Percentiles rank a stretch among this genome's conserved stretches.
Evolutionary conservation across 2,113 vertebrate genomes (phyloP).

Genomic region (Notechis scutatus): DNA sequence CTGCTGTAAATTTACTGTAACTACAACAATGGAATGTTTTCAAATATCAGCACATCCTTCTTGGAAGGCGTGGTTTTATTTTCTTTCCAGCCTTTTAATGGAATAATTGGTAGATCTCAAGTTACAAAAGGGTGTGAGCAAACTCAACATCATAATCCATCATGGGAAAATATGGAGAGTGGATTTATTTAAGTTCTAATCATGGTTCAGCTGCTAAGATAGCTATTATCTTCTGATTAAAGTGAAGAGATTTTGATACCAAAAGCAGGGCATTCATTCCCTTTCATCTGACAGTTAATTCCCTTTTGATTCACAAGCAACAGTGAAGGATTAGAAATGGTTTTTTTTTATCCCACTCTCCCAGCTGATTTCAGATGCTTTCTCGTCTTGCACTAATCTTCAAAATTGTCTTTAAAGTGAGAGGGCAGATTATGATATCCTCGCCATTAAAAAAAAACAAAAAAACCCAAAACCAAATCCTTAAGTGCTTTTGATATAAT

Average conservation of each 20-base stretch:
- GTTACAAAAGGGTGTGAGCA: neutral
- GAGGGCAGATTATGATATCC: constrained; percentile 45
- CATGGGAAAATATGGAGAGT: constrained; percentile 36
- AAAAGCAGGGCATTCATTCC: constrained; percentile 59
- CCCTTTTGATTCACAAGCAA: constrained; percentile 34
- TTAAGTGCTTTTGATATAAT: constrained; percentile 46
- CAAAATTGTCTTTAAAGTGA: constrained; percentile 53
- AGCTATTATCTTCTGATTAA: constrained; percentile 63
- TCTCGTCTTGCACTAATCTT: constrained; percentile 42
- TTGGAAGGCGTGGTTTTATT: neutral
- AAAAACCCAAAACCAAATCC: neutral
- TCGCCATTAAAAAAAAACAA: constrained; percentile 30
- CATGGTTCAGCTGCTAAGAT: constrained; percentile 41
- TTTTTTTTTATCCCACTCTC: constrained; percentile 56
- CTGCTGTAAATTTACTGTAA: neutral
- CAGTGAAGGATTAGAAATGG: constrained; percentile 47
- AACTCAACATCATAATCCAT: constrained; percentile 32
- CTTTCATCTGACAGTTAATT: constrained; percentile 62
- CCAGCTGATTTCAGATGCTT: constrained; percentile 40
- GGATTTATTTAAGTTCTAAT: constrained; percentile 30
- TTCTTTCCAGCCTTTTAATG: neutral
- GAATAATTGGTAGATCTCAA: neutral
- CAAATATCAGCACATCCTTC: neutral
- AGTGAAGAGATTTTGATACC: constrained; percentile 63
- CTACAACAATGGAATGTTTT: neutral